Conservation (phyloP, 2,888 invertebrate genomes). For the Amitus sp. region DNA sequence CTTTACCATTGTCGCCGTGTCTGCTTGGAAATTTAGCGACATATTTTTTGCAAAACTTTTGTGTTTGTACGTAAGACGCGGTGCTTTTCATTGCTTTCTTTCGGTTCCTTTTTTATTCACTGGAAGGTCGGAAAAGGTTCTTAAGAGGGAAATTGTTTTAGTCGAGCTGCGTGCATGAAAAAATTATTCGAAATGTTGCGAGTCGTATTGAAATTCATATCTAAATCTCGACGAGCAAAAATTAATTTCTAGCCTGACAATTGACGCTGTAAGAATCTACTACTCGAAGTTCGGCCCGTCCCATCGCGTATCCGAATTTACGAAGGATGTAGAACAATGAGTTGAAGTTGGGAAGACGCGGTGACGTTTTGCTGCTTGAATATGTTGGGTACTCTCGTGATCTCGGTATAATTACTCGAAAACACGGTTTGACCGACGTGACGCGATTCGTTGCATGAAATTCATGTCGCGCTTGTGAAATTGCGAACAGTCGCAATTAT, state of each 20-base stretch:
- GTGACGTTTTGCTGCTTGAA: slow-evolving; percentile 17
- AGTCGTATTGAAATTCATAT: too few species aligned
- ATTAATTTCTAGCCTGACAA: too few species aligned
- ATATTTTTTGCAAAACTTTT: neutral
- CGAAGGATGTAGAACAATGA: slow-evolving; percentile 14
- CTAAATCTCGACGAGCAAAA: too few species aligned
- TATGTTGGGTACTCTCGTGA: slow-evolving; percentile 11
- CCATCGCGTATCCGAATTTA: slow-evolving; percentile 21
- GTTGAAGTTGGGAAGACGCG: slow-evolving; percentile 11
- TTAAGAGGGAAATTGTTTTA: too few species aligned
- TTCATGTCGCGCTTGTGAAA: neutral
- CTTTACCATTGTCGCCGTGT: slow-evolving; percentile 21
- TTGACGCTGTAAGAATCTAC: too few species aligned
- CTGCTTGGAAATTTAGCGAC: slow-evolving; percentile 38
- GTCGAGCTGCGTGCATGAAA: too few species aligned
- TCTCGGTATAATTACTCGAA: too few species aligned
- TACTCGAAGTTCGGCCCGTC: too few species aligned
- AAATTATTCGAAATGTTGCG: too few species aligned
- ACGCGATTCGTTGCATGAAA: neutral
- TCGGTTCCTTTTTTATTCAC: too few species aligned
- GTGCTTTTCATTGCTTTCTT: slow-evolving; percentile 1
- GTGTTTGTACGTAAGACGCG: neutral
- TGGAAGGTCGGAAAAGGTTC: too few species aligned
- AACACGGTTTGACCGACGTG: too few species aligned
- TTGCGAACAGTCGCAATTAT: neutral